Percentiles rank a stretch among this genome's conserved stretches.
phyloP scores from a whole-genome alignment of 2,888 invertebrate species.

The Pteria penguin region DNA sequence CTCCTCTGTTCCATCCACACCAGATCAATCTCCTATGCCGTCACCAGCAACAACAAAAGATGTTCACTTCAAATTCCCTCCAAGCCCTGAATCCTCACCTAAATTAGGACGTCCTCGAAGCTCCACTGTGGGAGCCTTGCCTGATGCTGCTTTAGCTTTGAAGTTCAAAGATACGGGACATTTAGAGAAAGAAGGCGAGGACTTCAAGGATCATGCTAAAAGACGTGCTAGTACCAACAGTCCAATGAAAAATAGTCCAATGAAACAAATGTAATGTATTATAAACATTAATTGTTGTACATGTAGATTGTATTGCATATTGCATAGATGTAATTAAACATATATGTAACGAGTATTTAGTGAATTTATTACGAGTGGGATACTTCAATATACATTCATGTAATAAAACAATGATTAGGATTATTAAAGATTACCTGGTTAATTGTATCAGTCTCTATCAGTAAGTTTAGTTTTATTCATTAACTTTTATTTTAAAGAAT shows the following conservation, averaged over 20 bases:
- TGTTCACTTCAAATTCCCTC: slow-evolving; percentile 65
- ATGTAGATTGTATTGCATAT: too few relatives aligned
- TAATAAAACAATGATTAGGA: too few relatives aligned
- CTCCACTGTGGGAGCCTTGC: slow-evolving; percentile 70
- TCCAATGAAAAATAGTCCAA: slow-evolving; percentile 80
- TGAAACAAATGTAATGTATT: too few relatives aligned
- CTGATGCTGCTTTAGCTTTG: slow-evolving; percentile 44
- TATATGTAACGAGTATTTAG: too few relatives aligned
- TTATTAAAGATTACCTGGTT: too few relatives aligned
- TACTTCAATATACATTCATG: too few relatives aligned
- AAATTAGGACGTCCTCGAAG: slow-evolving; percentile 62
- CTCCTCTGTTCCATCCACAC: slow-evolving; percentile 67
- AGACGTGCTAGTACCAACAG: slow-evolving; percentile 65
- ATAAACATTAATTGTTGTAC: too few relatives aligned
- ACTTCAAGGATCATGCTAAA: slow-evolving; percentile 40
- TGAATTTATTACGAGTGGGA: too few relatives aligned
- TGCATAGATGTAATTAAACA: too few relatives aligned
- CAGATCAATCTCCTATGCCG: slow-evolving; percentile 69
- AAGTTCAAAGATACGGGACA: slow-evolving; percentile 17
- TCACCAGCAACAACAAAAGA: slow-evolving; percentile 52
- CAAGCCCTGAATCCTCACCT: slow-evolving; percentile 58
- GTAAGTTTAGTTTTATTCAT: too few relatives aligned
- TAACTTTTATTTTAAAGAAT: too few relatives aligned
- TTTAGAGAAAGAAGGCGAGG: slow-evolving; percentile 37
- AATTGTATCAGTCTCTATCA: too few relatives aligned